Conservation (phyloP, 2,113 vertebrate genomes). For the Catharus fuscescens region DNA sequence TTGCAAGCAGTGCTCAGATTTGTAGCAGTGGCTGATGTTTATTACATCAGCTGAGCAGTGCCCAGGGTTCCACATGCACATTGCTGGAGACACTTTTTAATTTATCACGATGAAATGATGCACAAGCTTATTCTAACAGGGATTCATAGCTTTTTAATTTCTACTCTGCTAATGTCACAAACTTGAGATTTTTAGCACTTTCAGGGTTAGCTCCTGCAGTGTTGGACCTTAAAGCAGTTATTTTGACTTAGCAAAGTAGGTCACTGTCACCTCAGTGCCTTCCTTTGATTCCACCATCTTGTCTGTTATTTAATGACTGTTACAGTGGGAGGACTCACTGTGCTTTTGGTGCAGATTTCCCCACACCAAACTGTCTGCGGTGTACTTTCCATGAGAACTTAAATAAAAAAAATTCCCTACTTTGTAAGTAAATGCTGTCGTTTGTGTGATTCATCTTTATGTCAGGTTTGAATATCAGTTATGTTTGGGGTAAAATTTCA, state of each 20-base stretch:
- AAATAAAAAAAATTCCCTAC: neutral
- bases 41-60: neutral
- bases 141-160: neutral
- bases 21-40: neutral
- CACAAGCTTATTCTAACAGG: neutral
- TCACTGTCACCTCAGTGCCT: neutral
- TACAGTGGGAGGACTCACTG: neutral
- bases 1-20: neutral
- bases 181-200: neutral
- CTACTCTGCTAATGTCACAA: neutral
- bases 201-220: neutral
- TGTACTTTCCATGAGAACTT: neutral
- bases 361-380: neutral
- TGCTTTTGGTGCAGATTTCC: neutral
- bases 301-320: neutral
- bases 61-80: neutral
- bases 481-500: neutral
- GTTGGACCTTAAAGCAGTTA: neutral
- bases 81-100: neutral
- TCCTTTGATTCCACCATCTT: neutral
- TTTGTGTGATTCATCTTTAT: neutral
- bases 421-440: neutral
- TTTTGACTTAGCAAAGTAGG: constrained; percentile 1
- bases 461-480: neutral
- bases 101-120: neutral